Conservation (phyloP, 2,888 invertebrate genomes). For the Brachylomia viminalis region DNA sequence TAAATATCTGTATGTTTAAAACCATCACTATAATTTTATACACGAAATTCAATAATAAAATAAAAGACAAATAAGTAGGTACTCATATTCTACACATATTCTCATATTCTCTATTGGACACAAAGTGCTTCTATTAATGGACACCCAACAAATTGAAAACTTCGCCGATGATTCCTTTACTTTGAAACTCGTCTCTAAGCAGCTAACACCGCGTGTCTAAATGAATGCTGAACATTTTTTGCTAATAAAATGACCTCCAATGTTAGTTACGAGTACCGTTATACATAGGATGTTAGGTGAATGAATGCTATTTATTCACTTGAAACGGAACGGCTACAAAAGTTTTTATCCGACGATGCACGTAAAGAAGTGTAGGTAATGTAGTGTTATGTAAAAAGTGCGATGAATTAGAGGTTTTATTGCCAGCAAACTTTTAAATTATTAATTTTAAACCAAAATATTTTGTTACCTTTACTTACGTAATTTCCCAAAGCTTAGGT, state of each 20-base stretch:
- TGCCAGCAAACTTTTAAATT: not conserved
- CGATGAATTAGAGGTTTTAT: not conserved
- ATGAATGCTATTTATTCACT: constrained; percentile 55
- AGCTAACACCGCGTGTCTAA: not conserved
- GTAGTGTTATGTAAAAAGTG: constrained; percentile 33
- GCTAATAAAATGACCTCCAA: constrained; percentile 48
- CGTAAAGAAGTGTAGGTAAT: constrained; percentile 37
- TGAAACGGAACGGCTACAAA: constrained; percentile 49
- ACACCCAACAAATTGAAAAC: not conserved
- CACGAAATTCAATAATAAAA: constrained; percentile 33
- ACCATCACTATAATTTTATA: not conserved
- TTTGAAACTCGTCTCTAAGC: not conserved
- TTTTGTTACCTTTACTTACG: not conserved
- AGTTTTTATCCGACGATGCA: constrained; percentile 17
- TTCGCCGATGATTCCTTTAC: not conserved
- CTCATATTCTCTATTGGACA: too few species aligned
- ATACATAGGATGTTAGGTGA: constrained; percentile 63
- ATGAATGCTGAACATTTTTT: constrained; percentile 33
- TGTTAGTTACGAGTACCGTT: constrained; percentile 61
- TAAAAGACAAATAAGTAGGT: constrained; percentile 18
- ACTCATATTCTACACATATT: not conserved
- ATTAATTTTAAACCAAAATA: not conserved
- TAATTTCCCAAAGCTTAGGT: not conserved
- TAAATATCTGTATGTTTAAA: constrained; percentile 19
- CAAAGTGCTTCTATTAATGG: not conserved